These are phyloP conservation scores for Eupeodes luniger DNA, from an alignment of 2,888 invertebrate genomes.

Conservation along the genomic window DNA sequence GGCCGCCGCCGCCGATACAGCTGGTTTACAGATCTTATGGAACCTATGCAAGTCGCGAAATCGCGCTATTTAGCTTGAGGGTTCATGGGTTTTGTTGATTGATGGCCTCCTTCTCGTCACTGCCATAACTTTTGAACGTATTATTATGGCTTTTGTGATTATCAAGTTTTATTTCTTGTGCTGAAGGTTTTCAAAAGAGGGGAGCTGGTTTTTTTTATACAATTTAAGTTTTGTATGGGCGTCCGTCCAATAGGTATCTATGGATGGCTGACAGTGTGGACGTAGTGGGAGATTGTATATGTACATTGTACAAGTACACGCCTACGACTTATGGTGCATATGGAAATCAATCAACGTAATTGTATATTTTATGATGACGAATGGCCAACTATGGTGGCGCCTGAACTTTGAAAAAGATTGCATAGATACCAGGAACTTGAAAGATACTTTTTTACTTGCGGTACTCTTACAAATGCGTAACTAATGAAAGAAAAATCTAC, in stretches of 20 bases:
- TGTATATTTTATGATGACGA: constrained; percentile 50
- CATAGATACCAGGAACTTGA: neutral
- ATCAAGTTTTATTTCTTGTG: constrained; percentile 20
- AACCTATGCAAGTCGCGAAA: constrained; percentile 18
- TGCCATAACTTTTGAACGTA: constrained; percentile 73
- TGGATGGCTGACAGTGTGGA: neutral
- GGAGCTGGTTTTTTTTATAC: constrained; percentile 27
- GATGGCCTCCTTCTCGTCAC: constrained; percentile 75
- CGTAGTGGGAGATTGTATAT: constrained; percentile 53
- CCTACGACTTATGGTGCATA: constrained; percentile 55
- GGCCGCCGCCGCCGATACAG: neutral
- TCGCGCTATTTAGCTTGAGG: constrained; percentile 53
- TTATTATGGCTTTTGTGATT: constrained; percentile 60
- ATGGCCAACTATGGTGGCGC: constrained; percentile 60
- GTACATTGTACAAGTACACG: constrained; percentile 51
- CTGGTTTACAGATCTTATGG: constrained; percentile 38
- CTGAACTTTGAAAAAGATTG: constrained; percentile 12
- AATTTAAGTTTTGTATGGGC: constrained; percentile 50
- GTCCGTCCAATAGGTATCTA: constrained; percentile 40
- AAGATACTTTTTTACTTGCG: neutral
- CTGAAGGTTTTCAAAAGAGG: neutral
- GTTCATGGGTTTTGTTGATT: constrained; percentile 66
- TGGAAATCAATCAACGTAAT: constrained; percentile 61
- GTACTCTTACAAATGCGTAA: no score
- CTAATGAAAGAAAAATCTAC: no score